These are phyloP conservation scores for Ctena decussata DNA, from an alignment of 2,888 invertebrate species.

Conservation along the genomic window DNA sequence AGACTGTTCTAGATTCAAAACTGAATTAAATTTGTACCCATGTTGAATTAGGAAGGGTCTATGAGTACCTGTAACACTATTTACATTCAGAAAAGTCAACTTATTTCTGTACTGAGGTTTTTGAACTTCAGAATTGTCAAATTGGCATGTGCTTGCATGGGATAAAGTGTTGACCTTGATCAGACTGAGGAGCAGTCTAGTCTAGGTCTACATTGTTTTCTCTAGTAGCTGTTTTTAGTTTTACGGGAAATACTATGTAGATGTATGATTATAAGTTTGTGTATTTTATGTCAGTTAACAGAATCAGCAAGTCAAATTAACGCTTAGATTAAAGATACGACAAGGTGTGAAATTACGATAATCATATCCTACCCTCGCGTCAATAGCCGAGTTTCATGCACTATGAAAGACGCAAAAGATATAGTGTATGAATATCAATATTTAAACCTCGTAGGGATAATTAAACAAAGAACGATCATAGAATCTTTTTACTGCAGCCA, in stretches of 20 bases:
- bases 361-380: neutral
- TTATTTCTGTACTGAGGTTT: too few species aligned
- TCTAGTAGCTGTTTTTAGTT: too few species aligned
- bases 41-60: neutral
- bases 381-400: neutral
- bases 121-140: too few species aligned
- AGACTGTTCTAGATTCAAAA: neutral
- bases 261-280: neutral
- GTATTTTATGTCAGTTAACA: neutral
- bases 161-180: neutral
- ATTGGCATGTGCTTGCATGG: too few species aligned
- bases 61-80: too few species aligned
- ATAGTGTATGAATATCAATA: neutral
- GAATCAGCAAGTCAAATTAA: conserved; percentile 1
- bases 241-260: too few species aligned
- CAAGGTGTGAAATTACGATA: conserved; percentile 1
- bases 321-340: neutral
- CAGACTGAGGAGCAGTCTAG: neutral
- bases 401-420: neutral
- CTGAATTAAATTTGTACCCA: neutral
- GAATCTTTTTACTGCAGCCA: neutral
- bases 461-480: neutral
- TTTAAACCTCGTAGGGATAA: neutral
- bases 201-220: neutral
- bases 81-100: too few species aligned